Base-by-base conservation (phyloP, 2,888 invertebrate species). In the Bombylius discolor region DNA sequence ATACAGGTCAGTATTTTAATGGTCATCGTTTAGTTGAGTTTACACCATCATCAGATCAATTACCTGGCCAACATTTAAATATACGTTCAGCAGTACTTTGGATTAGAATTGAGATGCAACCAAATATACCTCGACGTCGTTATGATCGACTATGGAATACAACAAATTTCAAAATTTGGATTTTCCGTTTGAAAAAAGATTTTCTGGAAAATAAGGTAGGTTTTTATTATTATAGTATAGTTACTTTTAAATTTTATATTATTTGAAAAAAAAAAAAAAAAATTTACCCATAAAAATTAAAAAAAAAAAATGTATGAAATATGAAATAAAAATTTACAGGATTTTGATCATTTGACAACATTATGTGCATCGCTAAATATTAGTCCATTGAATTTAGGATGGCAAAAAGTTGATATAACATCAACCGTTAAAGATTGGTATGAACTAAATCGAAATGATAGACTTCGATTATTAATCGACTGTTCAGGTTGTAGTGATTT, bases 351-450 rank as follows among this genome's bases (percentile, higher is more conserved):
- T 8, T 4, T 78, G 53, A 78, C 82, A 53, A 77, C 79, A 68
- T 70, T 84, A 70, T 72, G 79, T 62, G 76, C 78, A 47, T 78
- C 80, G 9, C 73, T 77, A 58, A 68, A 75, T 52, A 77, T 85
- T 64, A 78, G 84, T 68, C 78, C 82, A 56, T 78, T 81, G 51
- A 78, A 81, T 60, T 78, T 85, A 61, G 91, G 89, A 51, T 93
- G 93, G 93, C 87, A 89, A 72, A 87, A 89, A 65, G 79, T 93
- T 64, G 89, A 93, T 75, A 79, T 93, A 64, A 89, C 90, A 60
- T 76, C 78, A 58, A 85, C 85, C 51, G 88, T 89, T 58, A 81
- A 83, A 63, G 78, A 80, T 63, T 92, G 91, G 91, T 82, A 85
- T 69, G 60, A 64, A 59, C 71, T 77, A 66, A 60, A 61, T 34